Evolutionary conservation across 1,140 invertebrate genomes (phyloP).

Genomic region (Cydia pomonella): DNA sequence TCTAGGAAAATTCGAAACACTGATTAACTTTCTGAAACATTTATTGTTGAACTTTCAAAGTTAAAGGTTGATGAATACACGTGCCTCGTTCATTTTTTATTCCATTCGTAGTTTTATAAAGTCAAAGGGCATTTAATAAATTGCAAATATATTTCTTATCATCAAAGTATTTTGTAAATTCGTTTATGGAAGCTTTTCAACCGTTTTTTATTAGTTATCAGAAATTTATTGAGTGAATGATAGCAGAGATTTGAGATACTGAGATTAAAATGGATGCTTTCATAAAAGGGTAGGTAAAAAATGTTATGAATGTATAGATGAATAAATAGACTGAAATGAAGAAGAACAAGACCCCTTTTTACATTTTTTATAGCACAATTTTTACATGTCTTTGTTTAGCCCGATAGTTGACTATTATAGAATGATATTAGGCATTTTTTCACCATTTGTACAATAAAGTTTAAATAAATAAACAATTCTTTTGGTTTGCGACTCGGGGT

Average conservation of each 20-base stretch:
- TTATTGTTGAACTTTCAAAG: background rate
- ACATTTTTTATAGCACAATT: too few relatives aligned
- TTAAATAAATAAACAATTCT: too few relatives aligned
- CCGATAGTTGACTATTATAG: too few relatives aligned
- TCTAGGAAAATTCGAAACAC: background rate
- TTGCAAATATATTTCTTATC: background rate
- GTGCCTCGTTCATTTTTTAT: background rate
- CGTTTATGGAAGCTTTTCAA: background rate
- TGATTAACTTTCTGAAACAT: slow-evolving; percentile 2
- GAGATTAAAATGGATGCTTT: too few relatives aligned
- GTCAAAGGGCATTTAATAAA: background rate
- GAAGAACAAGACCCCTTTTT: too few relatives aligned
- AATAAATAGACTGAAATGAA: too few relatives aligned
- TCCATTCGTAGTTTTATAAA: background rate
- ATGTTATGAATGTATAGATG: too few relatives aligned
- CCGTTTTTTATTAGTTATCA: background rate
- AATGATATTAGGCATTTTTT: too few relatives aligned
- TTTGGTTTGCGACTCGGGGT: too few relatives aligned
- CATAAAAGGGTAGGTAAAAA: too few relatives aligned
- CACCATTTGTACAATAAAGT: too few relatives aligned
- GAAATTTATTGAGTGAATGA: background rate
- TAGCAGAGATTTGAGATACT: background rate
- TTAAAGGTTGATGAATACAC: background rate
- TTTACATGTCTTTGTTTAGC: too few relatives aligned
- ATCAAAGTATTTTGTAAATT: background rate